A percentile compares a stretch with the other conserved stretches of the same genome.
Conservation (phyloP, 2,113 vertebrate species). For the Halichoeres trimaculatus region DNA sequence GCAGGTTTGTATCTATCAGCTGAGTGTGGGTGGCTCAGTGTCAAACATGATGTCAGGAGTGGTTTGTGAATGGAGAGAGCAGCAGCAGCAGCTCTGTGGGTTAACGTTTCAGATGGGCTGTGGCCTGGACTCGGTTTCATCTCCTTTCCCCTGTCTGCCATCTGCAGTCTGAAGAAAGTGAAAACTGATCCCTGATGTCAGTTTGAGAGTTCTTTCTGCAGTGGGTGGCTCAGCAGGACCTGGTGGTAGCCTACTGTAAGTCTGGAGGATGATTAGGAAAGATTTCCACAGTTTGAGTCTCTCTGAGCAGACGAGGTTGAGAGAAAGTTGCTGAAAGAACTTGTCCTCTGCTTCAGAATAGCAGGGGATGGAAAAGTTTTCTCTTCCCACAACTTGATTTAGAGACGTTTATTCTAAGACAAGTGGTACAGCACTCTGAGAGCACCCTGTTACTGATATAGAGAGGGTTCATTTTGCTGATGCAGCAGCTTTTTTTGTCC, state of each 20-base stretch:
- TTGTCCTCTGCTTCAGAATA: no score
- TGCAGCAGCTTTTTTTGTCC: no score
- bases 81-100: not conserved
- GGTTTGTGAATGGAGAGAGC: slow-evolving; percentile 23
- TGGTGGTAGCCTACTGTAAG: not conserved
- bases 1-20: slow-evolving; percentile 45
- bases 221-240: slow-evolving; percentile 4
- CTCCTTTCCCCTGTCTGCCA: slow-evolving; percentile 33
- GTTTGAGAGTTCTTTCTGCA: slow-evolving; percentile 4
- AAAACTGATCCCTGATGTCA: slow-evolving; percentile 47
- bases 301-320: not conserved
- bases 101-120: slow-evolving; percentile 25
- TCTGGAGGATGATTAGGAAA: no score
- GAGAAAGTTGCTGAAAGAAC: no score
- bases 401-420: no score
- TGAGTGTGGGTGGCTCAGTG: slow-evolving; percentile 42
- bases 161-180: slow-evolving; percentile 58
- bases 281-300: not conserved
- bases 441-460: no score
- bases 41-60: slow-evolving; percentile 45
- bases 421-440: no score
- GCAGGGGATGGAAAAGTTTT: no score
- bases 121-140: slow-evolving; percentile 28
- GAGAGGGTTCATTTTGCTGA: no score
- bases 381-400: no score